phyloP scores from a whole-genome alignment of 2,888 invertebrate species.

The Agriotes lineatus region DNA sequence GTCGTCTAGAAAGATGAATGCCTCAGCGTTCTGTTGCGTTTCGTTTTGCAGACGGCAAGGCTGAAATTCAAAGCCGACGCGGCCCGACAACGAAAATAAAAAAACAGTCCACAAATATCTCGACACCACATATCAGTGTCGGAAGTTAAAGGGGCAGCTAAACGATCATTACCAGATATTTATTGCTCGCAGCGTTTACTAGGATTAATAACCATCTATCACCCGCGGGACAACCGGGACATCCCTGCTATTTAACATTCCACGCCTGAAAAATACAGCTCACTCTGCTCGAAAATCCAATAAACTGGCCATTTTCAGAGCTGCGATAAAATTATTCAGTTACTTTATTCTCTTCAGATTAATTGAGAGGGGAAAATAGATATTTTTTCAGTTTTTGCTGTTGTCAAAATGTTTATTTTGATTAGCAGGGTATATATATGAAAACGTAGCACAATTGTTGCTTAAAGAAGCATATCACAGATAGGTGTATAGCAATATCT shows the following conservation, averaged over 20 bases:
- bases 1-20: neutral
- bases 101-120: slow-evolving; percentile 62
- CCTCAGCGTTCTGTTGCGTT: neutral
- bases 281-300: slow-evolving; percentile 40
- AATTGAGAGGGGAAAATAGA: slow-evolving; percentile 26
- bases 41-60: slow-evolving; percentile 10
- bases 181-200: slow-evolving; percentile 62
- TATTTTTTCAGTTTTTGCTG: neutral
- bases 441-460: no score
- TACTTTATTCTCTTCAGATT: slow-evolving; percentile 27
- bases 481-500: no score
- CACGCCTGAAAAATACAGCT: slow-evolving; percentile 51
- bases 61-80: slow-evolving; percentile 33
- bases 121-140: slow-evolving; percentile 62
- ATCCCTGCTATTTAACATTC: slow-evolving; percentile 61
- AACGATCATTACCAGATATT: slow-evolving; percentile 66
- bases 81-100: slow-evolving; percentile 34
- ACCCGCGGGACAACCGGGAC: slow-evolving; percentile 54
- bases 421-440: no score
- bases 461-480: no score
- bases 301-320: slow-evolving; percentile 33
- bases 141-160: slow-evolving; percentile 65
- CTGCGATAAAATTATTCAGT: slow-evolving; percentile 36
- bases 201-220: slow-evolving; percentile 64
- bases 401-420: no score